A percentile compares a stretch with the other conserved stretches of the same genome.
Evolutionary conservation across 2,888 invertebrate genomes (phyloP).

Genomic region (Acheta domesticus): DNA sequence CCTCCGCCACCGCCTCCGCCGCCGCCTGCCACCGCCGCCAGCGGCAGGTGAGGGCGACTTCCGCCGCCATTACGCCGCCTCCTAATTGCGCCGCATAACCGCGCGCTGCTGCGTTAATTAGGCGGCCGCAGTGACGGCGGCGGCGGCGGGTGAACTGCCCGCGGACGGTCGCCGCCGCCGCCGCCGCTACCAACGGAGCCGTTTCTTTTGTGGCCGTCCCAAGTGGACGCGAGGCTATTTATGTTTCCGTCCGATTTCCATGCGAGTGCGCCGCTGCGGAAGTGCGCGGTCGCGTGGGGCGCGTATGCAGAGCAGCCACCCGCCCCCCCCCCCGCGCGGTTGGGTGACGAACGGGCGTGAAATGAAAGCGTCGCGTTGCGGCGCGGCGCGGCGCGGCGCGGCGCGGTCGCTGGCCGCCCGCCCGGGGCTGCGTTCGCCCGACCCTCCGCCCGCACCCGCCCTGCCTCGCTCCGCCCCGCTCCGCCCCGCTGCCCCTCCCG

Average conservation of each 20-base stretch:
- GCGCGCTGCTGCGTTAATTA: slow-evolving; percentile 6
- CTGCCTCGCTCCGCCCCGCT: too few relatives aligned
- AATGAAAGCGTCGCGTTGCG: neutral
- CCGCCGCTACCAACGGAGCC: neutral
- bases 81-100: slow-evolving; percentile 9
- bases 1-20: too few relatives aligned
- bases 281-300: neutral
- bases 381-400: too few relatives aligned
- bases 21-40: neutral
- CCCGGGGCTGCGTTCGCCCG: neutral
- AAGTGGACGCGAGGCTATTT: slow-evolving; percentile 6
- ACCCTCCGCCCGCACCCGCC: neutral
- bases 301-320: neutral
- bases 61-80: neutral
- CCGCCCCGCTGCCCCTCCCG: too few relatives aligned
- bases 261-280: slow-evolving; percentile 8
- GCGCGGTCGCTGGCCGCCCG: neutral
- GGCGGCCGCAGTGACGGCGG: neutral
- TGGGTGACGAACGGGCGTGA: neutral
- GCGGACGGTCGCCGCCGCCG: neutral
- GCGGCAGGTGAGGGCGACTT: slow-evolving; percentile 9
- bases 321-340: neutral
- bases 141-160: neutral
- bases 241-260: slow-evolving; percentile 4
- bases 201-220: slow-evolving; percentile 9